Evolutionary conservation across 2,888 invertebrate species (phyloP), one percentile per base, ranked within the genome.

Genomic region (Miltochrista miniata): DNA sequence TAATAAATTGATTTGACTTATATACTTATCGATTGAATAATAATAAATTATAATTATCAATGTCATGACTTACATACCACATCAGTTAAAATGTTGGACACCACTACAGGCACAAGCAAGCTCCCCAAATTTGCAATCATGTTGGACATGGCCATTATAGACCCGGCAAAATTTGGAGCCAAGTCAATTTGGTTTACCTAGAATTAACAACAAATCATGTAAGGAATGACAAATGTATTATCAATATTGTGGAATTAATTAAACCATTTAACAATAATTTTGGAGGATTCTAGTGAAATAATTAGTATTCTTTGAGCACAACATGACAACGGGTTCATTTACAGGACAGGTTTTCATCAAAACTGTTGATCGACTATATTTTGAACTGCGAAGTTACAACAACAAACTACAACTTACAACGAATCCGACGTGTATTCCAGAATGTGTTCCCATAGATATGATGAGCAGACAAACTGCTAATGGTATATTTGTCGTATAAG

Each of bases 121-220:
- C 45, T 92, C 12, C 94, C 93, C 71, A 93, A 92, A 2, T 94
- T 73, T 65, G 95, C 95, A 0, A 94, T 94, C 4, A 93, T 78
- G 77, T 96, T 96, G 0, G 96, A 95, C 35, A 96, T 92, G 0
- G 96, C 96, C 96, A 96, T 96, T 45, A 96, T 76, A 0, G 95
- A 93, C 0, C 96, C 96, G 1, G 96, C 95, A 76, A 94, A 96
- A 73, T 95, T 95, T 0, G 96, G 96, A 0, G 96, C 93, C 50
- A 97, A 85, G 79, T 97, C 97, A 45, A 97, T 95, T 68, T 96
- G 96, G 79, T 96, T 97, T 1, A 94, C 93, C 90, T 94, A 89
- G 3, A 68, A 70, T 41, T 2, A 24, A 24, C 18, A 24, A 24
- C 5, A 24, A 24, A n/a, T 24, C 5, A 4, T 24, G 18, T 24